These are phyloP conservation scores for Irena cyanogastra DNA, from an alignment of 2,113 vertebrate genomes.

Conservation along the genomic window DNA sequence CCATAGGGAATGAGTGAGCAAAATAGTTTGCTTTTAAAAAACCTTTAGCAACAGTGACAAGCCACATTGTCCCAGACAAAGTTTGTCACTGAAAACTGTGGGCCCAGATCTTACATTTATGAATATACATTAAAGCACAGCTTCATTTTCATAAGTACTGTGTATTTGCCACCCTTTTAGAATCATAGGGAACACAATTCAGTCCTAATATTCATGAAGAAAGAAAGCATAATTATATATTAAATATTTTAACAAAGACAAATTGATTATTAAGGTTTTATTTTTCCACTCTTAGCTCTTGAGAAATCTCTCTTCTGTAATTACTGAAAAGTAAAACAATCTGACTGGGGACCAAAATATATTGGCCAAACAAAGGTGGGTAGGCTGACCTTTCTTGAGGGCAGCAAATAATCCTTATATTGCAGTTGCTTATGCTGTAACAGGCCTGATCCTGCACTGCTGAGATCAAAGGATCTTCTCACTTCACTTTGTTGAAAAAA, in stretches of 20 bases:
- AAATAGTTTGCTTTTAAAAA: not conserved
- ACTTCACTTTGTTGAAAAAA: not conserved
- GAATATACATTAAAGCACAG: not conserved
- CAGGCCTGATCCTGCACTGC: not conserved
- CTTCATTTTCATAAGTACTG: not conserved
- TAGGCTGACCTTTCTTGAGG: not conserved
- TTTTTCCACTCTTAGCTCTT: not conserved
- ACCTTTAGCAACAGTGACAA: not conserved
- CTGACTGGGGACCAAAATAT: not conserved
- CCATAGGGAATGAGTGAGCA: not conserved
- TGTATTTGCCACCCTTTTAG: not conserved
- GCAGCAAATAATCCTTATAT: not conserved
- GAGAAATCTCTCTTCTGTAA: not conserved
- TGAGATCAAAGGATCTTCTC: not conserved
- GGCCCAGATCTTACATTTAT: not conserved
- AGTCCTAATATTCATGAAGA: not conserved
- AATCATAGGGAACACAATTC: not conserved
- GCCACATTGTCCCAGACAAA: not conserved
- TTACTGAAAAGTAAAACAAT: not conserved
- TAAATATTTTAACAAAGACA: not conserved
- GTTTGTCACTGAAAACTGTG: not conserved
- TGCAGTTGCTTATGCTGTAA: not conserved
- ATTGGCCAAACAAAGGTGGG: not conserved
- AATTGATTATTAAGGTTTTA: not conserved
- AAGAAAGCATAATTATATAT: not conserved